Percentiles rank a stretch among this genome's conserved stretches.
These are phyloP conservation scores for Bufotes viridis DNA, from an alignment of 2,797 vertebrate genomes.

Conservation along the genomic window DNA sequence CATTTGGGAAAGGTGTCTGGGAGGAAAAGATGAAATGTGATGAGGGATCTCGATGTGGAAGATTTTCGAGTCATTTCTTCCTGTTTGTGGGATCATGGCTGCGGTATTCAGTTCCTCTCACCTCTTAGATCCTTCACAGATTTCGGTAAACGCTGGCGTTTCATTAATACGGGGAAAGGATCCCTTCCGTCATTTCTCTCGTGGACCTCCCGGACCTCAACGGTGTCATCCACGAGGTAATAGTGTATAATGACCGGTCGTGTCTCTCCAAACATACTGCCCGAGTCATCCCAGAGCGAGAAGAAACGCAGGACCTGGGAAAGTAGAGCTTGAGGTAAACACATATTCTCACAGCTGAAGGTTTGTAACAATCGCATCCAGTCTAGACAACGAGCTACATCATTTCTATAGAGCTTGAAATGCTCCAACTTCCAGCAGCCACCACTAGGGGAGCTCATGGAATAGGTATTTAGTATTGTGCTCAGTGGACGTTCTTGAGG, in stretches of 20 bases:
- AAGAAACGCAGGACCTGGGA: constrained; percentile 90
- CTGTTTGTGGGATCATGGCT: not conserved
- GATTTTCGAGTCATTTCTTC: not conserved
- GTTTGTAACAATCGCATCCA: not conserved
- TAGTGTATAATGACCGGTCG: constrained; percentile 83
- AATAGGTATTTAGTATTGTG: too few relatives aligned
- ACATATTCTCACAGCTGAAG: not conserved
- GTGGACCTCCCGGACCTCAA: constrained; percentile 88
- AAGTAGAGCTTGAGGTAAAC: not conserved
- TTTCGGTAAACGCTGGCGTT: constrained; percentile 85
- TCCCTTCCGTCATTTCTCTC: constrained; percentile 84
- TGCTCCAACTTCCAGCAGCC: too few relatives aligned
- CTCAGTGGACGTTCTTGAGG: too few relatives aligned
- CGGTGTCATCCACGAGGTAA: constrained; percentile 87
- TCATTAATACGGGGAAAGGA: constrained; percentile 85
- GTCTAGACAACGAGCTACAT: too few relatives aligned
- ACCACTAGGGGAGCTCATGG: too few relatives aligned
- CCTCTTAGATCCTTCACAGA: constrained; percentile 46
- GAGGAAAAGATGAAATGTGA: not conserved
- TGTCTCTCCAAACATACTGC: constrained; percentile 75
- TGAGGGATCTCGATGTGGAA: not conserved
- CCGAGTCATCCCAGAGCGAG: constrained; percentile 81
- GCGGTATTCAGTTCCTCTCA: not conserved
- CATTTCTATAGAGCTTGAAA: too few relatives aligned
- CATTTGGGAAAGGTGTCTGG: constrained; percentile 87